Conservation (phyloP, 2,888 invertebrate genomes). For the Melanotus villosus region DNA sequence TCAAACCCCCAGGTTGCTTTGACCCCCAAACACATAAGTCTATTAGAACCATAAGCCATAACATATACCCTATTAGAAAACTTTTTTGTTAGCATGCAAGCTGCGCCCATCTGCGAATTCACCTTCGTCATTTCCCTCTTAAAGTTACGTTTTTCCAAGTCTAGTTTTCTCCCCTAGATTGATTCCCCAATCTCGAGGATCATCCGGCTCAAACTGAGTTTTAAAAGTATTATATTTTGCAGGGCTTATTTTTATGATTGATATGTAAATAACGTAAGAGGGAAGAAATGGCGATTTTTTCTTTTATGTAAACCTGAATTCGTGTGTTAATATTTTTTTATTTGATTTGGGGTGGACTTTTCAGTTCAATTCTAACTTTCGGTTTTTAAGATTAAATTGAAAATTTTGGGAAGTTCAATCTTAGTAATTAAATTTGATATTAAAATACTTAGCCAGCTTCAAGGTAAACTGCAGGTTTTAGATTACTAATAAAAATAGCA, state of each 20-base stretch:
- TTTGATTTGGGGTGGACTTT: not conserved
- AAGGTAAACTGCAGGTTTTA: too few species aligned
- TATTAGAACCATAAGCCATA: conserved; percentile 52
- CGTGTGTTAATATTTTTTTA: not conserved
- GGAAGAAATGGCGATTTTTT: not conserved
- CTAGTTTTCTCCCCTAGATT: conserved; percentile 49
- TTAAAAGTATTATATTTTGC: conserved; percentile 54
- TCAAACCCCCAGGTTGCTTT: conserved; percentile 26
- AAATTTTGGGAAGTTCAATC: too few species aligned
- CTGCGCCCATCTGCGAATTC: conserved; percentile 48
- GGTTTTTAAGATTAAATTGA: too few species aligned
- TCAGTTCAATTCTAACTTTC: not conserved
- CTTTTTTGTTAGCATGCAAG: conserved; percentile 52
- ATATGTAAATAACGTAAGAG: conserved; percentile 54
- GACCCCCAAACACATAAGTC: conserved; percentile 46
- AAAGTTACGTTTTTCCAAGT: conserved; percentile 39
- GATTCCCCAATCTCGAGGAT: conserved; percentile 53
- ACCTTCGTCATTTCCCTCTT: conserved; percentile 40
- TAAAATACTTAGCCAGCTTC: too few species aligned
- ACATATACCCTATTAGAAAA: conserved; percentile 54
- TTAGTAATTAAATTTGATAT: too few species aligned
- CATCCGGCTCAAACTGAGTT: conserved; percentile 51
- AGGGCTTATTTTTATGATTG: conserved; percentile 56
- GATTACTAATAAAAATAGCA: too few species aligned
- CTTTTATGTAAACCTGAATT: not conserved